Evolutionary conservation across 2,888 invertebrate genomes (phyloP).

Genomic region (Volucella inanis): DNA sequence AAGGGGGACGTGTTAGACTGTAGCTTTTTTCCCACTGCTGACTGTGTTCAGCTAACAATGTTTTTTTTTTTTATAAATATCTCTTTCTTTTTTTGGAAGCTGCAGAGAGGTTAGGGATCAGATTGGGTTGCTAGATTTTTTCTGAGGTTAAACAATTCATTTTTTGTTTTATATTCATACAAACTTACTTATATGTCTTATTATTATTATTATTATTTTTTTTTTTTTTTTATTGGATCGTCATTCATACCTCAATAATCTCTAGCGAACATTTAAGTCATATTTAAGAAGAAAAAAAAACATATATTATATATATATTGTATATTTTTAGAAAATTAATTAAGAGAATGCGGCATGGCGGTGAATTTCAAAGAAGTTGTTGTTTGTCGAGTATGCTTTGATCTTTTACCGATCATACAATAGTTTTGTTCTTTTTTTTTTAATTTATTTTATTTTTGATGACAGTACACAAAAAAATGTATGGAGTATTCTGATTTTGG

Average conservation of each 20-base stretch:
- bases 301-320: too few relatives aligned
- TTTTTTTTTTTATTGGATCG: constrained; percentile 6
- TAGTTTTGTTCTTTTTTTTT: constrained; percentile 9
- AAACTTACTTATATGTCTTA: background rate
- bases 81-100: constrained; percentile 33
- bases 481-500: background rate
- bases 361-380: constrained; percentile 64
- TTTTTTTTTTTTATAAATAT: background rate
- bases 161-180: background rate
- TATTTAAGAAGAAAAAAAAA: constrained; percentile 21
- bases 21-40: constrained; percentile 19
- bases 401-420: constrained; percentile 65
- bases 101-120: constrained; percentile 60
- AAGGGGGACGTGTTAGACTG: constrained; percentile 20
- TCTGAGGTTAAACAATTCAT: constrained; percentile 18
- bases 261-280: constrained; percentile 40
- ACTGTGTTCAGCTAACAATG: background rate
- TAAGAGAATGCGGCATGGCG: constrained; percentile 57
- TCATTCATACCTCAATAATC: constrained; percentile 16
- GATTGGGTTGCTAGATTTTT: constrained; percentile 42
- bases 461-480: constrained; percentile 16
- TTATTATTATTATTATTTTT: too few relatives aligned
- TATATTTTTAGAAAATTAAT: constrained; percentile 54
- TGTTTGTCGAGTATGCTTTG: constrained; percentile 56
- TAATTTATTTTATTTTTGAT: constrained; percentile 30